Percentiles rank a stretch among this genome's conserved stretches.
Conservation (phyloP, 1,140 invertebrate species). For the Drosophila equinoxialis region DNA sequence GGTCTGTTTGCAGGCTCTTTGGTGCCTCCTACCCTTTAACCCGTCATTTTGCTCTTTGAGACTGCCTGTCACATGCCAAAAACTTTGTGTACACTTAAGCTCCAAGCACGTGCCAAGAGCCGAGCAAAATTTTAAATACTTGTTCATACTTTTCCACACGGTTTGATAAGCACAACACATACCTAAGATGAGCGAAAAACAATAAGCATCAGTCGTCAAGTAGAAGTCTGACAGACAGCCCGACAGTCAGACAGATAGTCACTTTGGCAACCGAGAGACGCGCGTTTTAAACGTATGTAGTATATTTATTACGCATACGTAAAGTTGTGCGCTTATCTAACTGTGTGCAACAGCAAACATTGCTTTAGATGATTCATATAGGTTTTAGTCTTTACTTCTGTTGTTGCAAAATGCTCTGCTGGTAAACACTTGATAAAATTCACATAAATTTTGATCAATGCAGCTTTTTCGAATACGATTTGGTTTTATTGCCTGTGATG, state of each 20-base stretch:
- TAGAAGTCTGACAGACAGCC: slow-evolving; percentile 56
- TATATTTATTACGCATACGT: slow-evolving; percentile 43
- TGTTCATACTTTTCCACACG: slow-evolving; percentile 40
- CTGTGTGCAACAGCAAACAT: slow-evolving; percentile 41
- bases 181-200: slow-evolving; percentile 41
- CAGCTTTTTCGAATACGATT: slow-evolving; percentile 34
- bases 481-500: slow-evolving; percentile 9
- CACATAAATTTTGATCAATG: slow-evolving; percentile 75
- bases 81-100: slow-evolving; percentile 40
- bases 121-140: slow-evolving; percentile 60
- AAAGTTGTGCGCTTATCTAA: slow-evolving; percentile 31
- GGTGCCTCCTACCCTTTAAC: slow-evolving; percentile 16
- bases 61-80: slow-evolving; percentile 60
- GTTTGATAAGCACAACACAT: slow-evolving; percentile 45
- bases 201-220: slow-evolving; percentile 54
- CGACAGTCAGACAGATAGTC: not conserved
- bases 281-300: slow-evolving; percentile 30
- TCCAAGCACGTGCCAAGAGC: slow-evolving; percentile 13
- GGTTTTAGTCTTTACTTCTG: slow-evolving; percentile 12
- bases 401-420: slow-evolving; percentile 62
- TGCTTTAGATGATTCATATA: slow-evolving; percentile 11
- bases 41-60: slow-evolving; percentile 18
- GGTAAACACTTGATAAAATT: slow-evolving; percentile 81
- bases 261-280: slow-evolving; percentile 39
- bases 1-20: not conserved